Percentiles rank a stretch among this genome's conserved stretches.
These are phyloP conservation scores for Tachuris rubrigastra DNA, from an alignment of 2,113 vertebrate species.

Conservation along the genomic window DNA sequence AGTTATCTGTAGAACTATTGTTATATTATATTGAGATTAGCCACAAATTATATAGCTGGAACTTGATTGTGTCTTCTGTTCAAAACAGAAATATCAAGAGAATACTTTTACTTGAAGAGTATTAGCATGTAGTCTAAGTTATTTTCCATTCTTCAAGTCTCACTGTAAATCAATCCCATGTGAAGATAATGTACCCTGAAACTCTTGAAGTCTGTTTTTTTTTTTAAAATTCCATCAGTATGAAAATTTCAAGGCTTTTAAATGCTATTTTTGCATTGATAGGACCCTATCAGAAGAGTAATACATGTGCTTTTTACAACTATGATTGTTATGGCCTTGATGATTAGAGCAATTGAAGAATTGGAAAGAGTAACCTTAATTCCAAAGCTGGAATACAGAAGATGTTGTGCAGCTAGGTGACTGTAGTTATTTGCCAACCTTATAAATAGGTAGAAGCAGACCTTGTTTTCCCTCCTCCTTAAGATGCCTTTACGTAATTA, in stretches of 20 bases:
- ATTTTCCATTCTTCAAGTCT: neutral
- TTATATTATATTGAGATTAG: neutral
- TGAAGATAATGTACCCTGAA: neutral
- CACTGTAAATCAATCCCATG: neutral
- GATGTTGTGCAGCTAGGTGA: neutral
- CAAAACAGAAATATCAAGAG: neutral
- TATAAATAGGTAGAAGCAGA: neutral
- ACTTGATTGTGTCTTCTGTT: neutral
- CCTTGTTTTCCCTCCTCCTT: neutral
- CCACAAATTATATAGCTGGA: neutral
- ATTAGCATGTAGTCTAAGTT: neutral
- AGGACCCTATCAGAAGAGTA: neutral
- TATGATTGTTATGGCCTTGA: neutral
- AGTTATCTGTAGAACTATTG: neutral
- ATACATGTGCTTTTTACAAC: neutral
- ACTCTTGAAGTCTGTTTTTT: neutral
- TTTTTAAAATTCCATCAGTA: neutral
- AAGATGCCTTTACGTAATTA: neutral
- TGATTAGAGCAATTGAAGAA: neutral
- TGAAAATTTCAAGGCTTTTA: neutral
- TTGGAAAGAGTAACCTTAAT: constrained; percentile 2
- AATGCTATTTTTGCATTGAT: constrained; percentile 8
- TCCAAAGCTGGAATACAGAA: neutral
- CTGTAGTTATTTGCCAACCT: neutral
- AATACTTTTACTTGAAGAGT: neutral